A percentile compares a stretch with the other conserved stretches of the same genome.
Evolutionary conservation across 2,113 vertebrate genomes (phyloP).

Genomic region (Pelecanus crispus): DNA sequence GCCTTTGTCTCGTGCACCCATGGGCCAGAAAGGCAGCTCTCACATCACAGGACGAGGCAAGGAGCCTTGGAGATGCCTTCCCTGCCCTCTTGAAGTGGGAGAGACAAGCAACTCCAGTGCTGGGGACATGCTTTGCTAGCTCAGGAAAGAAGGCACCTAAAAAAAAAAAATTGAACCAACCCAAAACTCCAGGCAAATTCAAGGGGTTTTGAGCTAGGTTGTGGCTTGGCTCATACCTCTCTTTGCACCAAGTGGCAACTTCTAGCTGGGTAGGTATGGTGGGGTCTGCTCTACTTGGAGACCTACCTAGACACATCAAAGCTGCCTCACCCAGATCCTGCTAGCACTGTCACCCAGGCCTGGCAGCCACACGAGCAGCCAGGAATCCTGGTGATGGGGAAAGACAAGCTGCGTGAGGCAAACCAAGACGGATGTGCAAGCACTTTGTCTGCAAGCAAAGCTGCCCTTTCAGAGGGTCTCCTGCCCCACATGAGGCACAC

Average conservation of each 20-base stretch:
- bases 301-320: background rate
- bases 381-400: background rate
- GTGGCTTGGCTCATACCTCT: background rate
- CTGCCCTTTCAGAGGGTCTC: background rate
- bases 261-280: background rate
- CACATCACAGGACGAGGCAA: background rate
- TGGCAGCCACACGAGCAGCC: background rate
- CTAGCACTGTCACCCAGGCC: background rate
- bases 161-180: background rate
- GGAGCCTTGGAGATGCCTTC: background rate
- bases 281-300: background rate
- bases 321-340: background rate
- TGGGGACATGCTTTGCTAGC: background rate
- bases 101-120: fast-evolving
- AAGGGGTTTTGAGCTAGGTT: background rate
- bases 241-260: background rate
- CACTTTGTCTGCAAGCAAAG: background rate
- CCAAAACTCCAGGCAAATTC: background rate
- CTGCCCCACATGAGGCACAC: fast-evolving
- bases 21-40: background rate
- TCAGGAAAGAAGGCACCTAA: conserved; percentile 35
- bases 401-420: background rate
- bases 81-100: background rate
- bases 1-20: fast-evolving
- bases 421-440: background rate